These are phyloP conservation scores for Lethrus apterus DNA, from an alignment of 1,140 invertebrate species.

Conservation along the genomic window DNA sequence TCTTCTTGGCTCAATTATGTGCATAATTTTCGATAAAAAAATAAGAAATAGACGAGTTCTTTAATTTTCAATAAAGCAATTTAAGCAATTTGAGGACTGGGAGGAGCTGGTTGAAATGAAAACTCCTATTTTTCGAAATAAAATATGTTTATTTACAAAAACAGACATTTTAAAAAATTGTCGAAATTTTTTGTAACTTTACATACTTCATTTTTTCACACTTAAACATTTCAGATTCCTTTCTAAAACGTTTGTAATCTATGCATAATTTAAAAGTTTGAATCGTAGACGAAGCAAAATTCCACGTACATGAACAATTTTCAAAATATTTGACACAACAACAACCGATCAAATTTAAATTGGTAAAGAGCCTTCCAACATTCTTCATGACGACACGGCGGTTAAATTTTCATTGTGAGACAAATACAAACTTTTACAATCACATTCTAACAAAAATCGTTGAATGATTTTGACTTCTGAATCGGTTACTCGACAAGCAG, in stretches of 20 bases:
- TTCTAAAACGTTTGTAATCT: too few relatives aligned
- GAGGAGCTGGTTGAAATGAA: too few relatives aligned
- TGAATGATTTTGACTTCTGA: slow-evolving; percentile 49
- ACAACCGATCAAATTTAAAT: slow-evolving; percentile 27
- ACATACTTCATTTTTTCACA: background rate
- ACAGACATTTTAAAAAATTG: slow-evolving; percentile 1
- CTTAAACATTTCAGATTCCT: background rate
- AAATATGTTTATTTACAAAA: too few relatives aligned
- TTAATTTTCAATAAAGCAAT: too few relatives aligned
- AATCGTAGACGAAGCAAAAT: background rate
- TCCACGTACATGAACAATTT: background rate
- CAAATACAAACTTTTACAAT: slow-evolving; percentile 30
- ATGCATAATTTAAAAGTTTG: background rate
- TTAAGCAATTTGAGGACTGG: too few relatives aligned
- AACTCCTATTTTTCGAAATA: too few relatives aligned
- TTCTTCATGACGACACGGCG: slow-evolving; percentile 32
- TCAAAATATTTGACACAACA: slow-evolving; percentile 29
- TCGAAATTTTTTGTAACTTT: background rate
- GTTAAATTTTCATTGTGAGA: slow-evolving; percentile 40
- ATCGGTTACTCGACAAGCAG: slow-evolving; percentile 51
- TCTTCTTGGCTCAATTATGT: too few relatives aligned
- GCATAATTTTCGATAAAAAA: too few relatives aligned
- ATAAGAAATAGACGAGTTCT: too few relatives aligned
- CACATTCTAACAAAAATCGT: slow-evolving; percentile 10
- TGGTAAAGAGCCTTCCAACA: slow-evolving; percentile 33